Evolutionary conservation across 2,797 vertebrate genomes (phyloP).

Genomic region (Megalops cyprinoides): DNA sequence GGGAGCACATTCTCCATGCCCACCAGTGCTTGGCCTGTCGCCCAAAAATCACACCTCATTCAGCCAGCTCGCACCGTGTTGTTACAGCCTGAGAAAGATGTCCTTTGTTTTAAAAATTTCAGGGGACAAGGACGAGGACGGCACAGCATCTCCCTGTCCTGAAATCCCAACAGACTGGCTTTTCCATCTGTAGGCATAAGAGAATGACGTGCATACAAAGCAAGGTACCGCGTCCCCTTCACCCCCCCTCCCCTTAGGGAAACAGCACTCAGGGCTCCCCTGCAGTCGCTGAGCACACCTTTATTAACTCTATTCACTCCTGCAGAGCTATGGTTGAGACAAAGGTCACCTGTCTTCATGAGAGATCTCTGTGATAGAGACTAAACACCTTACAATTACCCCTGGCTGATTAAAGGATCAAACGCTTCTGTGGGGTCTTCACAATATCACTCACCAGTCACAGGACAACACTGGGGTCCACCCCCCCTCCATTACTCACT

Average conservation of each 20-base stretch:
- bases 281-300: constrained; percentile 1
- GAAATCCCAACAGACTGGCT: too few relatives aligned
- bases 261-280: not conserved
- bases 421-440: not conserved
- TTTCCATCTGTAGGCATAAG: too few relatives aligned
- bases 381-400: constrained; percentile 6
- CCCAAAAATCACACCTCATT: not conserved
- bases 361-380: not conserved
- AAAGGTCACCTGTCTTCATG: constrained; percentile 5
- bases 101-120: too few relatives aligned
- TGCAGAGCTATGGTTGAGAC: not conserved
- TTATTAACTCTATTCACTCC: constrained; percentile 11
- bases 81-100: too few relatives aligned
- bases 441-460: not conserved
- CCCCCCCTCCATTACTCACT: not conserved
- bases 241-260: too few relatives aligned
- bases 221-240: not conserved
- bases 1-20: not conserved
- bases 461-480: not conserved
- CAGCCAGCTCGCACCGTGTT: too few relatives aligned
- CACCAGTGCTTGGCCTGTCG: not conserved
- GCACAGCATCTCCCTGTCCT: too few relatives aligned
- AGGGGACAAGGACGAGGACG: not conserved
- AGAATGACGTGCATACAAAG: not conserved
- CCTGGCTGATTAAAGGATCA: constrained; percentile 16